Conservation (phyloP, 2,797 vertebrate species). For the Enteromius treurensis region DNA sequence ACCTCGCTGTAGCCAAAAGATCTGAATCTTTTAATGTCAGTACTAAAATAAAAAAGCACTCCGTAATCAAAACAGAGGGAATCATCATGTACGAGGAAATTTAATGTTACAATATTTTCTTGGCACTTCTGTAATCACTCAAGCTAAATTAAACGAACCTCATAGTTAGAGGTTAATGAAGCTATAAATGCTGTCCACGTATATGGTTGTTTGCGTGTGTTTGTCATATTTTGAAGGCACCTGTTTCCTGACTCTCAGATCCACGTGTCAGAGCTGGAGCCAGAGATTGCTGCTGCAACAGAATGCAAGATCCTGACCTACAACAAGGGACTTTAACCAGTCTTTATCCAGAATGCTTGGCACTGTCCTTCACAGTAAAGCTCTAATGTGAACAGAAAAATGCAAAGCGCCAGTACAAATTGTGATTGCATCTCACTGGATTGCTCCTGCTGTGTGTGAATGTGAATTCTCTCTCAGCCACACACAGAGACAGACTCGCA, state of each 20-base stretch:
- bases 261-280: conserved; percentile 84
- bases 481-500: conserved; percentile 45
- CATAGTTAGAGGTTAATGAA: neutral
- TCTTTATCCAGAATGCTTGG: neutral
- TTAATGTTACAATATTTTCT: neutral
- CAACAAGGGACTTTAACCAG: conserved; percentile 90
- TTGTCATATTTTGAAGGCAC: neutral
- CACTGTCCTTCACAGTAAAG: neutral
- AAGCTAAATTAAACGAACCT: neutral
- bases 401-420: conserved; percentile 15
- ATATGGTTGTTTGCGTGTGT: neutral
- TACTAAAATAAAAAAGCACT: conserved; percentile 42
- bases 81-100: neutral
- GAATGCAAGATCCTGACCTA: conserved; percentile 84
- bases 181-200: neutral
- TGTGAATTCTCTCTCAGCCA: conserved; percentile 49
- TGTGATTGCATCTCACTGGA: conserved; percentile 33
- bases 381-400: conserved; percentile 22
- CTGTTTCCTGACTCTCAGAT: conserved; percentile 84
- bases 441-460: conserved; percentile 49
- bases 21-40: conserved; percentile 49
- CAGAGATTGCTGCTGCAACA: conserved; percentile 86
- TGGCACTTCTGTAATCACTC: neutral
- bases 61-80: conserved; percentile 14
- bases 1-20: conserved; percentile 46